Conservation (phyloP, 1,140 invertebrate species). For the Drosophila pectinifera region DNA sequence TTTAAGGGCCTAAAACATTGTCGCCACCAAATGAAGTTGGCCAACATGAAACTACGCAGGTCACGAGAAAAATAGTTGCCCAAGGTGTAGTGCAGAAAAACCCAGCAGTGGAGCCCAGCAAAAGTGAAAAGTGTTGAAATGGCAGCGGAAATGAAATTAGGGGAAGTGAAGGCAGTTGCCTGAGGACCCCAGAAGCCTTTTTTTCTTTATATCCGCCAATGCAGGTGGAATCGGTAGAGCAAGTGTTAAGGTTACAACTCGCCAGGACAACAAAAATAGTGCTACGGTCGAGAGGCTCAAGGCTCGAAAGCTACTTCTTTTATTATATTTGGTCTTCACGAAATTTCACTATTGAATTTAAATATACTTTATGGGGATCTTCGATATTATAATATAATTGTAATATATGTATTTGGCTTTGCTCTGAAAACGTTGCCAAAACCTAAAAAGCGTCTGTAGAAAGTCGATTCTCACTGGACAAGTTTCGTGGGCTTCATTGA, state of each 20-base stretch:
- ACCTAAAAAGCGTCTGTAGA: too few species aligned
- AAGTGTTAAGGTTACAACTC: constrained; percentile 68
- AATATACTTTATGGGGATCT: neutral
- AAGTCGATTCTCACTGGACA: too few species aligned
- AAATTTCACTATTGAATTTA: neutral
- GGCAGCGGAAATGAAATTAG: constrained; percentile 64
- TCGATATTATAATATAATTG: too few species aligned
- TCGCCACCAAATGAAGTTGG: constrained; percentile 62
- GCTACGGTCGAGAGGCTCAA: neutral
- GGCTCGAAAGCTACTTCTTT: too few species aligned
- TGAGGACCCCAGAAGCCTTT: constrained; percentile 22
- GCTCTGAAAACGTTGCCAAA: too few species aligned
- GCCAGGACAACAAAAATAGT: neutral
- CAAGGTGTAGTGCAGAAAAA: constrained; percentile 37
- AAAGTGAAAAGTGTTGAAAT: constrained; percentile 50
- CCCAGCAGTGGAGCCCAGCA: constrained; percentile 1
- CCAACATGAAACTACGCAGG: constrained; percentile 43
- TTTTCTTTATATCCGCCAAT: neutral
- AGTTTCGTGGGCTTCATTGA: too few species aligned
- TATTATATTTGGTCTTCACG: neutral
- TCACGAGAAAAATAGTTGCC: constrained; percentile 47
- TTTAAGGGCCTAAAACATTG: constrained; percentile 74
- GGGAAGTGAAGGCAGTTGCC: constrained; percentile 32
- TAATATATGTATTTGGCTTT: neutral
- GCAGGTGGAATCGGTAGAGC: constrained; percentile 22